Percentiles rank a stretch among this genome's conserved stretches.
These are phyloP conservation scores for Emmelina monodactyla DNA, from an alignment of 2,888 invertebrate genomes.

Conservation along the genomic window DNA sequence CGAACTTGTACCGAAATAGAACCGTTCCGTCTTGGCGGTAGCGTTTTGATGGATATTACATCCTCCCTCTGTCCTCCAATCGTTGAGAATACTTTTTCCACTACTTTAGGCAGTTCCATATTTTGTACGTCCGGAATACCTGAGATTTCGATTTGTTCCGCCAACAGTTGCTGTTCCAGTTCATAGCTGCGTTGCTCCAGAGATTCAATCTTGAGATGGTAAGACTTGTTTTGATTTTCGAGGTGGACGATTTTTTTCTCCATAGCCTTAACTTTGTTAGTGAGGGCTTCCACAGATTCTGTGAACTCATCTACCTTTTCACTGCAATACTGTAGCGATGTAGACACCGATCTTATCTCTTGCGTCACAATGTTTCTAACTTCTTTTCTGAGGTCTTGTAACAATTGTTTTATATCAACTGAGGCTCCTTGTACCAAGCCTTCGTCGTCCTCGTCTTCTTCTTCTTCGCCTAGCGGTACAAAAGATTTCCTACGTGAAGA, in stretches of 20 bases:
- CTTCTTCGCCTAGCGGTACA: neutral
- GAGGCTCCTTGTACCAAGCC: neutral
- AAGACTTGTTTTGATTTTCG: neutral
- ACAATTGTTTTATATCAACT: neutral
- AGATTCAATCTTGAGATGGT: conserved; percentile 1
- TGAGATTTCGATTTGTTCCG: neutral
- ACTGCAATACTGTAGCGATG: conserved; percentile 3
- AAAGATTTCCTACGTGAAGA: conserved; percentile 1
- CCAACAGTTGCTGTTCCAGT: conserved; percentile 2
- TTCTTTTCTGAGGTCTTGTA: conserved; percentile 2
- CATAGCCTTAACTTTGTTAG: conserved; percentile 2
- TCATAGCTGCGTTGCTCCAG: conserved; percentile 2
- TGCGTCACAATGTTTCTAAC: conserved; percentile 1
- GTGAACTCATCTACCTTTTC: conserved; percentile 3
- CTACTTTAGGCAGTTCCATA: neutral
- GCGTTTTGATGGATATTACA: neutral
- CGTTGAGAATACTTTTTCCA: neutral
- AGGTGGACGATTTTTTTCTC: conserved; percentile 1
- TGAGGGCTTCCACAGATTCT: neutral
- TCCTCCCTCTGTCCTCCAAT: neutral
- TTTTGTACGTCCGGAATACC: neutral
- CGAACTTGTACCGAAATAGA: neutral
- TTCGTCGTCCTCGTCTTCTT: neutral
- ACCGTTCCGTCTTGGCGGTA: neutral
- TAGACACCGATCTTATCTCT: neutral